Evolutionary conservation across 2,113 vertebrate genomes (phyloP), one percentile per base, ranked within the genome.

Genomic region (Xiphophorus couchianus): DNA sequence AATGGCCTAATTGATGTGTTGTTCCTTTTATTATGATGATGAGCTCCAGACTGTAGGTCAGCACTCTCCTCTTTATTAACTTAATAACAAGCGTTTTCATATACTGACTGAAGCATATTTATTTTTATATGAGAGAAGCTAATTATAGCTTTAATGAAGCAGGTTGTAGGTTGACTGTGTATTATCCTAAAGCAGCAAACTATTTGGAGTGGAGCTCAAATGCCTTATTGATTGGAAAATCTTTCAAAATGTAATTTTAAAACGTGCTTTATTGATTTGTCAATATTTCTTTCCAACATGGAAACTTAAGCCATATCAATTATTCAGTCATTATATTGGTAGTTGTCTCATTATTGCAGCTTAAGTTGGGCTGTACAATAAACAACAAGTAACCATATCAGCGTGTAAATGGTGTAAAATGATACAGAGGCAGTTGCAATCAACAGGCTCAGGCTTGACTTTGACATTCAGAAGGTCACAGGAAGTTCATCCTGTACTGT

Each of bases 1-100:
- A 78, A 78, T 11, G 14, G 61, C 67, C 72, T 83, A 64, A 90
- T 66, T 61, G 62, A 77, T 74, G 66, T 69, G 69, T 73, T 85
- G 44, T 15, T 72, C 6, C 39, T 62, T 76, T 80, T 82, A 10
- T 82, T 42, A 19, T 74, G 62, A 65, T 73, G 71, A 80, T 83
- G 30, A 70, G 70, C 68, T 37, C 69, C 73, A 73, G 77, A 39
- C 66, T 39, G 29, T 15, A 74, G 74, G 80, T 81, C 69, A 80
- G 67, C 75, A 54, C 35, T 33, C 86, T 30, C 62, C 44, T 82
- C 70, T 60, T 77, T 72, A 79, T 61, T 76, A 78, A 69, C 77
- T 77, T 62, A 65, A 54, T 37, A 74, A 63, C 54, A 66, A 58
- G 70, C 9, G 11, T 27, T 70, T 66, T 48, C 58, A 73, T 69